phyloP scores from a whole-genome alignment of 2,113 vertebrate genomes.

The Furnarius figulus region DNA sequence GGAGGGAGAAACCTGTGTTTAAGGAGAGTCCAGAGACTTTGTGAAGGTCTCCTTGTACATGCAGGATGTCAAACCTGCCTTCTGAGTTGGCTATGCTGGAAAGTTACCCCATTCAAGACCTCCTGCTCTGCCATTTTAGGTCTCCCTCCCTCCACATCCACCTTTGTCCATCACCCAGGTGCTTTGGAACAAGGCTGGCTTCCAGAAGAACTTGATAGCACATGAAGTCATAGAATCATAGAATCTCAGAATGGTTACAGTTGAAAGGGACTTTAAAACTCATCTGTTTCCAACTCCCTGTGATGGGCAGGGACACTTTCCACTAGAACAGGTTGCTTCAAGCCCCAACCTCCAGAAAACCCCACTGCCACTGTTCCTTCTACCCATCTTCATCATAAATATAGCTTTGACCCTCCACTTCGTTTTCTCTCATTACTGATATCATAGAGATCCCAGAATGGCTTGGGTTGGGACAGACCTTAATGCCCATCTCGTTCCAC shows the following conservation, averaged over 20 bases:
- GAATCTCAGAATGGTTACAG: not conserved
- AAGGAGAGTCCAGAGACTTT: not conserved
- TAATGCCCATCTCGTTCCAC: not conserved
- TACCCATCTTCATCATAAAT: not conserved
- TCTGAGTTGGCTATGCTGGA: not conserved
- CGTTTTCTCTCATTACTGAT: not conserved
- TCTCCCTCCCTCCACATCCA: not conserved
- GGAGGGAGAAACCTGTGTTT: rapidly evolving
- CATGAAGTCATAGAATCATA: not conserved
- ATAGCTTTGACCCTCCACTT: not conserved
- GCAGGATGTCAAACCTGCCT: not conserved
- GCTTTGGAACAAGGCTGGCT: rapidly evolving
- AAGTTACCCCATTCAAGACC: not conserved
- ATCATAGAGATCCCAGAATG: not conserved
- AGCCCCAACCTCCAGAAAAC: not conserved
- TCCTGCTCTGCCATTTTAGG: not conserved
- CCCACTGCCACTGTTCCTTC: not conserved
- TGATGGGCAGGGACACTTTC: not conserved
- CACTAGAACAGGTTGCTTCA: not conserved
- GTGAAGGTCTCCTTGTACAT: not conserved
- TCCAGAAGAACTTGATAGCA: not conserved
- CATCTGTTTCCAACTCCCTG: not conserved
- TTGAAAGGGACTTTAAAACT: not conserved
- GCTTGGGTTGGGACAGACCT: not conserved
- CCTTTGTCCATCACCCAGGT: not conserved